Conservation (phyloP, 2,888 invertebrate genomes). For the Agapetus fuscipes region DNA sequence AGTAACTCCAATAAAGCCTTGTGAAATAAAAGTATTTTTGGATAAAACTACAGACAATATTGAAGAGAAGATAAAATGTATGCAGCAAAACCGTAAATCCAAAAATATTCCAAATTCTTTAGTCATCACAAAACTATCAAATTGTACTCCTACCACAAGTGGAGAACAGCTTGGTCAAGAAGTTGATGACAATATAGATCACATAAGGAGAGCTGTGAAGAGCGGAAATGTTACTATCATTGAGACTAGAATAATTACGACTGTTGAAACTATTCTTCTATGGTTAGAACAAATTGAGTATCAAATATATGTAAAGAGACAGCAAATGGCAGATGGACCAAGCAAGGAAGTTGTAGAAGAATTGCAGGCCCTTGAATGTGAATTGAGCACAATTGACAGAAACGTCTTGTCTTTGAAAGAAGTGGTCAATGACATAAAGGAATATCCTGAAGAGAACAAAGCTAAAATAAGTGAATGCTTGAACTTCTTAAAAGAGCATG, state of each 20-base stretch:
- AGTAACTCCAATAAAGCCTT: constrained; percentile 25
- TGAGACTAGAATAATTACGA: constrained; percentile 61
- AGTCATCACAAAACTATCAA: constrained; percentile 50
- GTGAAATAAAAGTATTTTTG: constrained; percentile 35
- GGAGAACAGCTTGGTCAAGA: constrained; percentile 45
- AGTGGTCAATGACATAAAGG: constrained; percentile 35
- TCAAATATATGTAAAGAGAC: constrained; percentile 54
- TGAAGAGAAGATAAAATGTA: constrained; percentile 43
- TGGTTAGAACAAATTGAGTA: constrained; percentile 83
- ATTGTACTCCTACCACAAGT: constrained; percentile 44
- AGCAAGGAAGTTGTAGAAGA: constrained; percentile 50
- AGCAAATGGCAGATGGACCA: constrained; percentile 46
- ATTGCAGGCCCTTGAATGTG: constrained; percentile 53
- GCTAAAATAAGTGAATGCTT: constrained; percentile 47
- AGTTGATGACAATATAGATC: constrained; percentile 50
- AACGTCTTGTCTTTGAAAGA: constrained; percentile 55
- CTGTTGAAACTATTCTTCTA: constrained; percentile 71
- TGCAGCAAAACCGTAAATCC: constrained; percentile 43
- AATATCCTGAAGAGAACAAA: constrained; percentile 32
- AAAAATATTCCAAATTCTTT: constrained; percentile 51
- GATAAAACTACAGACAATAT: constrained; percentile 44
- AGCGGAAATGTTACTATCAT: constrained; percentile 47
- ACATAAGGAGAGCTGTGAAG: constrained; percentile 49
- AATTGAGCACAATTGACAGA: constrained; percentile 55
- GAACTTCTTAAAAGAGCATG: constrained; percentile 53